phyloP scores from a whole-genome alignment of 2,113 vertebrate genomes.

The Nesogale talazaci region DNA sequence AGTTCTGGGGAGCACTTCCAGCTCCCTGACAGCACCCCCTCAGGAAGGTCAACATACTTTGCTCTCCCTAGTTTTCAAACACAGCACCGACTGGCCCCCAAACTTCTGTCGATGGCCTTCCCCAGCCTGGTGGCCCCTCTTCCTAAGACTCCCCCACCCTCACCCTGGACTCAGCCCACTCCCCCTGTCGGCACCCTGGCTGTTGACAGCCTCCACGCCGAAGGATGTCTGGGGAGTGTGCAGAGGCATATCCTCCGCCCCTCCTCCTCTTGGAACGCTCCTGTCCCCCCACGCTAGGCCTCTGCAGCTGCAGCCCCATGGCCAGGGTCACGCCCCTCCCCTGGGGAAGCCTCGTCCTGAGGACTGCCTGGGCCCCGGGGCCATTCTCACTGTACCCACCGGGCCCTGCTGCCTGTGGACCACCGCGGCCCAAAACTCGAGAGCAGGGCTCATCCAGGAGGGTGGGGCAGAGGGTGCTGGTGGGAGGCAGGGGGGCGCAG shows the following conservation, averaged over 20 bases:
- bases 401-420: neutral
- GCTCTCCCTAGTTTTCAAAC: neutral
- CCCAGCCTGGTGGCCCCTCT: neutral
- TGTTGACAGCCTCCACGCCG: neutral
- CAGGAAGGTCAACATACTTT: neutral
- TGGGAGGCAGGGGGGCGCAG: neutral
- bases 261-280: neutral
- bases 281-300: neutral
- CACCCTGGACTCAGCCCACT: neutral
- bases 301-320: neutral
- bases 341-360: neutral
- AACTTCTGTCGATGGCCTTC: neutral
- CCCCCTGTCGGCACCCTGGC: neutral
- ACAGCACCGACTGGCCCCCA: neutral
- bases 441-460: neutral
- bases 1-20: neutral
- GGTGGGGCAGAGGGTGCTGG: neutral
- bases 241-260: neutral
- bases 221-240: neutral
- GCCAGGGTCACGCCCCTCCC: neutral
- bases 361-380: neutral
- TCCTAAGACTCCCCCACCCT: neutral
- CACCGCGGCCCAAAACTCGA: neutral
- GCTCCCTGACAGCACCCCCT: neutral
- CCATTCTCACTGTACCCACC: neutral